phyloP scores from a whole-genome alignment of 1,140 invertebrate genomes.

The Meteorus sp. region DNA sequence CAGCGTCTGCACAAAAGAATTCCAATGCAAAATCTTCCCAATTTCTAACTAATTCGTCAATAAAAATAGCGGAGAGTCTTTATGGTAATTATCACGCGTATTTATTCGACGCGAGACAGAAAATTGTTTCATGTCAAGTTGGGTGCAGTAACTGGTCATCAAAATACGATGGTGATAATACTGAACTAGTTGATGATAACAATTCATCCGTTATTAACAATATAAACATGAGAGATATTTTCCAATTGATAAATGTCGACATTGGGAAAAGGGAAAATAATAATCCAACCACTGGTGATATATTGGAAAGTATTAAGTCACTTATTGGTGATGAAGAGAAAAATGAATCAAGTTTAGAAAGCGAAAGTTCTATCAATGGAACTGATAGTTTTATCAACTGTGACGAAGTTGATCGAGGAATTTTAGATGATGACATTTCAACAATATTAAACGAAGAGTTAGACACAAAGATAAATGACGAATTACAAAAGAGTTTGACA shows the following conservation, averaged over 20 bases:
- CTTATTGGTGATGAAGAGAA: conserved; percentile 31
- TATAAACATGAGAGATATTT: background rate
- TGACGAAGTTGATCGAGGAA: conserved; percentile 38
- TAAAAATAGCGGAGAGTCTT: conserved; percentile 61
- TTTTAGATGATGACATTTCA: conserved; percentile 51
- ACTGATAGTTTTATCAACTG: background rate
- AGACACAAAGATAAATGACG: background rate
- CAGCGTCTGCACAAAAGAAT: conserved; percentile 30
- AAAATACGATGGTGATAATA: conserved; percentile 69
- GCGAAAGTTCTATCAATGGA: conserved; percentile 13
- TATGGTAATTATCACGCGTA: conserved; percentile 83
- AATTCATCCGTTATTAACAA: conserved; percentile 18
- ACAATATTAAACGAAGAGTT: conserved; percentile 49
- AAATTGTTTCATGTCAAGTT: conserved; percentile 71
- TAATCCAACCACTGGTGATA: conserved; percentile 38
- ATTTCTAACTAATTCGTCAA: conserved; percentile 56
- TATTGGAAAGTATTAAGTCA: conserved; percentile 45
- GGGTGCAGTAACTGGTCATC: conserved; percentile 79
- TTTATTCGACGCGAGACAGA: conserved; percentile 77
- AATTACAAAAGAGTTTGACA: conserved; percentile 15
- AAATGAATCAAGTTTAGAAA: background rate
- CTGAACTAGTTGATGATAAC: conserved; percentile 40
- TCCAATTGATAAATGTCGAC: background rate
- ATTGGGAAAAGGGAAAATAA: conserved; percentile 9
- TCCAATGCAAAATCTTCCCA: conserved; percentile 39